Conservation (phyloP, 1,140 invertebrate genomes). For the Drosophila pachea region DNA sequence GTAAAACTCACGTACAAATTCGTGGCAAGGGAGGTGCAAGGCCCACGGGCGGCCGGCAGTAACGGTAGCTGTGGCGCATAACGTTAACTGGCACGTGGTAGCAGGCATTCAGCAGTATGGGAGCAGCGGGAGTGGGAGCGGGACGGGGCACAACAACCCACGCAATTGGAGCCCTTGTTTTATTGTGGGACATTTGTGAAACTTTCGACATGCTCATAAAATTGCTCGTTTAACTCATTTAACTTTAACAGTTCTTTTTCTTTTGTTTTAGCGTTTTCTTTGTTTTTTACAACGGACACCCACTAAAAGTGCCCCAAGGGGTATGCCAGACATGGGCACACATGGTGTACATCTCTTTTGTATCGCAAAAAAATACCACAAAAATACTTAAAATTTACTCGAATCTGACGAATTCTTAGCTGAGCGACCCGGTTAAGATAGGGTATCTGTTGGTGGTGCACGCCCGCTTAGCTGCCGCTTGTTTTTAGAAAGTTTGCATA, state of each 20-base stretch:
- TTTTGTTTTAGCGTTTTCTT: slow-evolving; percentile 17
- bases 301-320: background rate
- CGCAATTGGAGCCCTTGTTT: slow-evolving; percentile 42
- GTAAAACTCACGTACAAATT: slow-evolving; percentile 43
- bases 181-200: slow-evolving; percentile 57
- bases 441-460: background rate
- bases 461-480: slow-evolving; percentile 1
- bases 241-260: slow-evolving; percentile 61
- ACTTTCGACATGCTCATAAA: slow-evolving; percentile 70
- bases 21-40: slow-evolving; percentile 11
- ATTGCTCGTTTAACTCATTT: slow-evolving; percentile 78
- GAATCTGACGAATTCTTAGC: background rate
- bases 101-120: too few species aligned
- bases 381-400: too few species aligned
- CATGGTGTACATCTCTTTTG: background rate
- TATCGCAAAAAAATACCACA: background rate
- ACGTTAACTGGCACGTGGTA: slow-evolving; percentile 14
- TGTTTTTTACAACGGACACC: slow-evolving; percentile 9
- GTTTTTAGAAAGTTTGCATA: slow-evolving; percentile 71
- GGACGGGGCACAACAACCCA: slow-evolving; percentile 13
- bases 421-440: background rate
- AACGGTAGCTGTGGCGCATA: slow-evolving; percentile 12
- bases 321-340: background rate
- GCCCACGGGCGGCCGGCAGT: slow-evolving; percentile 11
- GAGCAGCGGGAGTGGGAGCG: background rate